A percentile compares a stretch with the other conserved stretches of the same genome.
Conservation (phyloP, 2,888 invertebrate genomes). For the Tuberolachnus salignus region DNA sequence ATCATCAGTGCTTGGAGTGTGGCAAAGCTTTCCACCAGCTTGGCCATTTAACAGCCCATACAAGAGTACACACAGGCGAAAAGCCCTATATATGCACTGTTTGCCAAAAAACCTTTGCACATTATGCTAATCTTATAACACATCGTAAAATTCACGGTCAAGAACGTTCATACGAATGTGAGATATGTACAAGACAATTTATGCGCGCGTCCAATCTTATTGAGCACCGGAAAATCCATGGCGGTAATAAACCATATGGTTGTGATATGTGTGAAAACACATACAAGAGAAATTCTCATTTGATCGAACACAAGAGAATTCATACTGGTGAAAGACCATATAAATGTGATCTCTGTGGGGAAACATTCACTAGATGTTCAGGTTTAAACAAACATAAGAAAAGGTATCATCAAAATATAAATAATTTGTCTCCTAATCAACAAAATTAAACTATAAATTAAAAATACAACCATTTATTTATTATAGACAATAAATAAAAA, state of each 20-base stretch:
- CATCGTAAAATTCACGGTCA: slow-evolving; percentile 32
- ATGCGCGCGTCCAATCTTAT: slow-evolving; percentile 25
- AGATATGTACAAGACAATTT: slow-evolving; percentile 26
- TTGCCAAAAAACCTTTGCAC: slow-evolving; percentile 30
- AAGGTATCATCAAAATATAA: slow-evolving; percentile 25
- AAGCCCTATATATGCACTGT: slow-evolving; percentile 21
- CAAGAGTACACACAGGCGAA: slow-evolving; percentile 17
- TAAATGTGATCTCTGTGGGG: slow-evolving; percentile 18
- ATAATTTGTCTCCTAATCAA: neutral
- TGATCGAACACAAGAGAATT: slow-evolving; percentile 20
- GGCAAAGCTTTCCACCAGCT: slow-evolving; percentile 12
- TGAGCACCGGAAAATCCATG: slow-evolving; percentile 29
- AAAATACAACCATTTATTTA: neutral
- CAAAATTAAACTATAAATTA: neutral
- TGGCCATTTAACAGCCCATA: slow-evolving; percentile 20
- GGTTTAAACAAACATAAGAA: slow-evolving; percentile 40
- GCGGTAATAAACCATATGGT: slow-evolving; percentile 17
- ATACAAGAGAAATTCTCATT: slow-evolving; percentile 37
- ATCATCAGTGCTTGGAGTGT: slow-evolving; percentile 16
- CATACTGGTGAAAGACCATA: slow-evolving; percentile 37
- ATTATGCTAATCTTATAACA: slow-evolving; percentile 35
- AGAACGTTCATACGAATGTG: slow-evolving; percentile 32
- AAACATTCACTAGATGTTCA: slow-evolving; percentile 26
- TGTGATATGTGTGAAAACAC: slow-evolving; percentile 35
- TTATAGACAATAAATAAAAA: neutral